Percentiles rank a stretch among this genome's conserved stretches.
Evolutionary conservation across 2,113 vertebrate genomes (phyloP).

Genomic region (Uria lomvia): DNA sequence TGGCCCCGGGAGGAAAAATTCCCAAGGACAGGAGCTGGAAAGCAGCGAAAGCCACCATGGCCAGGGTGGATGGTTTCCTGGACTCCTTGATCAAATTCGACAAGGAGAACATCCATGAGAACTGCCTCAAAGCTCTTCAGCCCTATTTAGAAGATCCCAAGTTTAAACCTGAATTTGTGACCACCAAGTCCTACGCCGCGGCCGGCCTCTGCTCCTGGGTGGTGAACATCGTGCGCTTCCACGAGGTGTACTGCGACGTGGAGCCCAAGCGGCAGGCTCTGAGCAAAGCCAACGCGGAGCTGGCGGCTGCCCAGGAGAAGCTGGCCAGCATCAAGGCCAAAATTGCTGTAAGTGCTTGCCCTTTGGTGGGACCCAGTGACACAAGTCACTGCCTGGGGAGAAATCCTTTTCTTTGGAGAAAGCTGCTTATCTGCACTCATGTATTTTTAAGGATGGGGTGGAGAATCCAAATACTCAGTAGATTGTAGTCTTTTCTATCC

Average conservation of each 20-base stretch:
- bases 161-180: slow-evolving; percentile 86
- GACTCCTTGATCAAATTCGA: slow-evolving; percentile 87
- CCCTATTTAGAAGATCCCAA: slow-evolving; percentile 88
- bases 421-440: neutral
- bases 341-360: slow-evolving; percentile 82
- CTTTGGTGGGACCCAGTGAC: accelerated
- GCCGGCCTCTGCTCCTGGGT: slow-evolving; percentile 97
- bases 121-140: slow-evolving; percentile 88
- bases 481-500: neutral
- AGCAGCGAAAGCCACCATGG: slow-evolving; percentile 86
- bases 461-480: too few relatives aligned
- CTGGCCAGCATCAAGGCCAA: slow-evolving; percentile 85
- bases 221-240: slow-evolving; percentile 87
- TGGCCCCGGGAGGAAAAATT: slow-evolving; percentile 81
- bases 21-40: slow-evolving; percentile 97
- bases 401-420: neutral
- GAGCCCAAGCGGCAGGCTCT: slow-evolving; percentile 92
- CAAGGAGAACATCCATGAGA: slow-evolving; percentile 92
- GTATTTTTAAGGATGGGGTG: neutral
- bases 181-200: slow-evolving; percentile 85
- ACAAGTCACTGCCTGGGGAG: neutral
- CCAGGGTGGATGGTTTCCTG: slow-evolving; percentile 88
- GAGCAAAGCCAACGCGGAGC: slow-evolving; percentile 83
- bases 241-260: slow-evolving; percentile 88
- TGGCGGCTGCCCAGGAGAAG: slow-evolving; percentile 88